Evolutionary conservation across 2,888 invertebrate genomes (phyloP).

Genomic region (Epirrita christyi): DNA sequence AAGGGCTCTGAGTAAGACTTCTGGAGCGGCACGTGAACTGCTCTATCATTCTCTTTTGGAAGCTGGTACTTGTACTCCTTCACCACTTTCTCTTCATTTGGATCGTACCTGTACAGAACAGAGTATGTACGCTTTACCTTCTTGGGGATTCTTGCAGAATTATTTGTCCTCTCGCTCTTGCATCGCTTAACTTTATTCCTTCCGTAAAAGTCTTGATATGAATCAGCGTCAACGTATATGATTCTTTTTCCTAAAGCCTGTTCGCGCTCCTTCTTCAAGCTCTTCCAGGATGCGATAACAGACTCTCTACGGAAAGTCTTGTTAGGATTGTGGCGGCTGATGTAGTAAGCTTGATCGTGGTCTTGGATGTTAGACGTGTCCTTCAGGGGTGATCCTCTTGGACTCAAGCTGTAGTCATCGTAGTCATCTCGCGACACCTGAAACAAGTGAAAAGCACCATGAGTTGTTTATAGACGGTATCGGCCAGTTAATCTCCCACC

Average conservation of each 20-base stretch:
- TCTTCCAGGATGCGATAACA: slow-evolving; percentile 81
- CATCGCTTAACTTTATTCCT: slow-evolving; percentile 77
- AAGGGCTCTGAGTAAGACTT: slow-evolving; percentile 75
- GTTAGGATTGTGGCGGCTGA: slow-evolving; percentile 81
- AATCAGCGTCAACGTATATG: slow-evolving; percentile 74
- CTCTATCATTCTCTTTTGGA: slow-evolving; percentile 54
- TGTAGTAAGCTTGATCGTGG: slow-evolving; percentile 64
- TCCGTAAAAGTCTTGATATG: slow-evolving; percentile 75
- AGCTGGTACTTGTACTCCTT: slow-evolving; percentile 79
- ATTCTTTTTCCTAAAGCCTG: slow-evolving; percentile 75
- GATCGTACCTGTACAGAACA: slow-evolving; percentile 76
- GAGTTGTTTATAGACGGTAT: slow-evolving; percentile 40
- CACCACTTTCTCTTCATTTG: slow-evolving; percentile 74
- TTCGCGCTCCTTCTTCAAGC: slow-evolving; percentile 78
- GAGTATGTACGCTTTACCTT: slow-evolving; percentile 80
- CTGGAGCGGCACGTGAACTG: slow-evolving; percentile 53
- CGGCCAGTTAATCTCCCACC: slow-evolving; percentile 22
- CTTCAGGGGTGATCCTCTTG: slow-evolving; percentile 75
- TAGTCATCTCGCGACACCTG: slow-evolving; percentile 81
- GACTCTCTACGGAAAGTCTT: slow-evolving; percentile 80
- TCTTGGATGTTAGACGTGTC: slow-evolving; percentile 78
- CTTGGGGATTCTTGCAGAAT: slow-evolving; percentile 61
- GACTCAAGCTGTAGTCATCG: slow-evolving; percentile 75
- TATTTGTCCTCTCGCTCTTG: slow-evolving; percentile 74
- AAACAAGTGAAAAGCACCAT: slow-evolving; percentile 51